Conservation (phyloP, 2,113 vertebrate species). For the Oxygymnocypris stewartii region DNA sequence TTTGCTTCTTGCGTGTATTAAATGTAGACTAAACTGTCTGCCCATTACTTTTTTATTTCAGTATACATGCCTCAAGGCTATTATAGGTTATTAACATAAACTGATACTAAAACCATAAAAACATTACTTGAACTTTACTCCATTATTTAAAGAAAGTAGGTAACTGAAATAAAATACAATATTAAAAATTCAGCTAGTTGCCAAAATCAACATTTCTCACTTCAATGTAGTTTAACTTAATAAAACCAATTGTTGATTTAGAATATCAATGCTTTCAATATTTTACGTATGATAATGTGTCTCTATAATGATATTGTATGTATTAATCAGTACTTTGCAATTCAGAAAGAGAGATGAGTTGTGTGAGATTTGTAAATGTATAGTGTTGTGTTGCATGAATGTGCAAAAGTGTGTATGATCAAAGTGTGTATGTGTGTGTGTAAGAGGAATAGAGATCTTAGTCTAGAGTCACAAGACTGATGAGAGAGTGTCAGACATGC, state of each 20-base stretch:
- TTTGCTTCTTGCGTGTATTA: constrained; percentile 57
- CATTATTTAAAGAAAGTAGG: too few relatives aligned
- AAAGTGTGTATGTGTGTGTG: not conserved
- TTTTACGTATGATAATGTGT: too few relatives aligned
- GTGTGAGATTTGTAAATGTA: not conserved
- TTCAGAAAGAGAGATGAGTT: not conserved
- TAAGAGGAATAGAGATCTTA: not conserved
- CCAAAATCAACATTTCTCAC: not conserved
- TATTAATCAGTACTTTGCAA: not conserved
- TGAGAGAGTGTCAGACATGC: constrained; percentile 13
- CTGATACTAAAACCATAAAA: not conserved
- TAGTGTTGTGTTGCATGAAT: not conserved
- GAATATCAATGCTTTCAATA: not conserved
- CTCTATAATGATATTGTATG: not conserved
- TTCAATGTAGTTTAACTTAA: not conserved
- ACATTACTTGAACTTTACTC: too few relatives aligned
- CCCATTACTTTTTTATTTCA: not conserved
- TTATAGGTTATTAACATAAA: not conserved
- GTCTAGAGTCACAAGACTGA: constrained; percentile 6
- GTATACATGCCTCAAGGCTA: constrained; percentile 39
- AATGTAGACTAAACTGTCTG: constrained; percentile 53
- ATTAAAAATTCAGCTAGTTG: not conserved
- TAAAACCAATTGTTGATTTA: not conserved
- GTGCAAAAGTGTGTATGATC: not conserved
- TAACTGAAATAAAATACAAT: not conserved